Conservation (phyloP, 2,888 invertebrate species). For the Stramonita haemastoma region DNA sequence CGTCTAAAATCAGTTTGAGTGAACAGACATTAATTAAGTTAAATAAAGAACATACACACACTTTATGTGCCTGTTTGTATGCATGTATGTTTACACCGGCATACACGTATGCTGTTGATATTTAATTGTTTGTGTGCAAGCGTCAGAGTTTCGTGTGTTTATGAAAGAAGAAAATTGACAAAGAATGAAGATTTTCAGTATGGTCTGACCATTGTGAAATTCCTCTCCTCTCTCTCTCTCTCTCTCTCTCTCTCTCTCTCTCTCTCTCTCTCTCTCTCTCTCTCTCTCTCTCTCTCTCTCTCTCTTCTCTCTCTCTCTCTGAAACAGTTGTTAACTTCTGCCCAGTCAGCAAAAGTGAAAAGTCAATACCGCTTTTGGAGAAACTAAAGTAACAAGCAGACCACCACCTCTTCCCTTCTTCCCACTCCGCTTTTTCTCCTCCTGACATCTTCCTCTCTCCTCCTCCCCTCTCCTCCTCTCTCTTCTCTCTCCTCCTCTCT, state of each 20-base stretch:
- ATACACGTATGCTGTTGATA: background rate
- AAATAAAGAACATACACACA: conserved; percentile 20
- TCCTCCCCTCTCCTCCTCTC: background rate
- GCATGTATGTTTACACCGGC: background rate
- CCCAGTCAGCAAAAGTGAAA: too few relatives aligned
- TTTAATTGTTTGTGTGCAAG: too few relatives aligned
- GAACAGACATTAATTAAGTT: too few relatives aligned
- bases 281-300: background rate
- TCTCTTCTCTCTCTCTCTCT: background rate
- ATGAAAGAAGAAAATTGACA: too few relatives aligned
- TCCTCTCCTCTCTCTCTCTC: background rate
- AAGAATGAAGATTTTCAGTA: too few relatives aligned
- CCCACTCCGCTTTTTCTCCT: background rate
- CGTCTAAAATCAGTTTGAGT: too few relatives aligned
- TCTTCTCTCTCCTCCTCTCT: background rate
- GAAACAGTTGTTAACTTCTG: background rate
- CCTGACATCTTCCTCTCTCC: background rate
- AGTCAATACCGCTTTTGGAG: too few relatives aligned
- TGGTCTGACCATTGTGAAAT: too few relatives aligned
- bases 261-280: background rate
- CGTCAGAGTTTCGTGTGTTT: too few relatives aligned
- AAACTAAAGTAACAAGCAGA: too few relatives aligned
- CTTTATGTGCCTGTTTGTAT: too few relatives aligned
- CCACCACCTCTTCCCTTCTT: too few relatives aligned
- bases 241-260: background rate